These are phyloP conservation scores for Prietella phreatophila DNA, from an alignment of 2,113 vertebrate species.

Conservation along the genomic window DNA sequence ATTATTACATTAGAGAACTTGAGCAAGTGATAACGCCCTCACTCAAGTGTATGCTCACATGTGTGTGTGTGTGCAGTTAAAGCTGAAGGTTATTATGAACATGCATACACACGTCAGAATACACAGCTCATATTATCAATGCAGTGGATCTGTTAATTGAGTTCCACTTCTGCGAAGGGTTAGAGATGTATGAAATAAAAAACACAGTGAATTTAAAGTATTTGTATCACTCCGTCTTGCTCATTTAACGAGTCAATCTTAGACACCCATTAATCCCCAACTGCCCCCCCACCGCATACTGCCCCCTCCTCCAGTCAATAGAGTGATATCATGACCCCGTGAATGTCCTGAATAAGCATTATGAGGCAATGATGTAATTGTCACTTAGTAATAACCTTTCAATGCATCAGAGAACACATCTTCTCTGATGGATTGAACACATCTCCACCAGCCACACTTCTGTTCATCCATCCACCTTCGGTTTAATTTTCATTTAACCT, in stretches of 20 bases:
- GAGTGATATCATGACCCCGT: constrained; percentile 42
- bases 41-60: background rate
- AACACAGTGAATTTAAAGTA: background rate
- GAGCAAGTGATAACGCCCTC: background rate
- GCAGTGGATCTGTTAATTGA: constrained; percentile 30
- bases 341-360: constrained; percentile 35
- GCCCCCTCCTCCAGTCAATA: background rate
- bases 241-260: background rate
- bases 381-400: constrained; percentile 28
- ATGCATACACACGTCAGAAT: constrained; percentile 21
- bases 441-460: background rate
- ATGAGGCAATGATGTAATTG: constrained; percentile 45
- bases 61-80: constrained; percentile 15
- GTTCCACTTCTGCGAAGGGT: background rate
- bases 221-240: background rate
- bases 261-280: background rate
- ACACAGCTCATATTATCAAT: constrained; percentile 33
- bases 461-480: background rate
- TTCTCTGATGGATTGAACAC: too few species aligned
- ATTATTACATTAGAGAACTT: constrained; percentile 29
- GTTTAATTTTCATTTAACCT: background rate
- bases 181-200: background rate
- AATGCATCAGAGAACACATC: background rate
- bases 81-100: constrained; percentile 36
- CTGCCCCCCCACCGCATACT: background rate